Base-by-base conservation (phyloP, 2,113 vertebrate species). In the Eurystomus gularis region DNA sequence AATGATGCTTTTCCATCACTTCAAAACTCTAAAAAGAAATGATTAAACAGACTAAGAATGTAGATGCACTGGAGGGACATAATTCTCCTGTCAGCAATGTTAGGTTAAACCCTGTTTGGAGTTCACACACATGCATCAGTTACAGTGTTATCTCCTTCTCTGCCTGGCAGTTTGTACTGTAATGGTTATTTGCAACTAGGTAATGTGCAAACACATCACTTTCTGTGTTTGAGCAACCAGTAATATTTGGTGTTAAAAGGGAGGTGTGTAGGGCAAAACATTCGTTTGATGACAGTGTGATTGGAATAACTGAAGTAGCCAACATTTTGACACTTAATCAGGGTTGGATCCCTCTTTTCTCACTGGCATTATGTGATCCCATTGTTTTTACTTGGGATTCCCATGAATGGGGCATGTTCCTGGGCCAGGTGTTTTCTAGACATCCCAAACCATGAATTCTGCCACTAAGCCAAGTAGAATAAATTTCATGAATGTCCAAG, bases 41-140 rank as follows among this genome's bases (percentile, higher is more conserved):
- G 5, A 86, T 90, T 86, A 78, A 93, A 81, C 66, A 62, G 51
- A 93, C 76, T 5, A 49, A 84, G 94, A 97, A 94, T 95, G 93
- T 88, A 96, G 87, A 75, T 94, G 40, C 88, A 68, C 86, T 85
- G 94, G 70, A 90, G 94, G 93, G 90, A 91, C 61, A 8, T 71
- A 71, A 90, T 95, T 97, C 82, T 86, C 76, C 78, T 89, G 44
- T 88, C 82, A 89, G 73, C 33, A 80, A 77, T 48, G 62, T 90
- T 97, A 96, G 77, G 82, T 89, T 86, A 96, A 95, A 81, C 84
- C 71, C 91, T 84, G 28, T 94, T 90, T 89, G 89, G 92, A 94
- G 75, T 93, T 93, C 94, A 94, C 88, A 94, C 62, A 91, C 48
- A 85, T 70, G 44, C 57, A 92, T 28, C 55, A 94, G 29, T 88